phyloP scores from a whole-genome alignment of 2,113 vertebrate species.

The Gymnocephalus cernua region DNA sequence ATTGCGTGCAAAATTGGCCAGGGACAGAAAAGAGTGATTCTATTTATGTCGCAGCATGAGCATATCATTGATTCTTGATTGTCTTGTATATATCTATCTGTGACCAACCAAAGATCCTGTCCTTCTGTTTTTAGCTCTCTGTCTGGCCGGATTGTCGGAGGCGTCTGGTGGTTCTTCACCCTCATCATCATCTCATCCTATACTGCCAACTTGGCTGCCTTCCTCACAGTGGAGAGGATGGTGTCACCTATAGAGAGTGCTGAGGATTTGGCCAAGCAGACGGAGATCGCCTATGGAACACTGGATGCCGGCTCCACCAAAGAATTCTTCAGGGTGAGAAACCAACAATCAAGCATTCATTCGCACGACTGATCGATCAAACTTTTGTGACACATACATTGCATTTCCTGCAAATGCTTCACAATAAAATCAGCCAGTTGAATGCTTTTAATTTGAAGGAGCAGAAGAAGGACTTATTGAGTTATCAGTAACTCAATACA shows the following conservation, averaged over 20 bases:
- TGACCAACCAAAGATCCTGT: constrained; percentile 3
- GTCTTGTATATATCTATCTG: not conserved
- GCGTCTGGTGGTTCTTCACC: constrained; percentile 99
- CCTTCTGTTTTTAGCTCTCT: constrained; percentile 88
- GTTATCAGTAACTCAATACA: not conserved
- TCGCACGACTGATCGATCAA: not conserved
- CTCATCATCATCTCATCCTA: constrained; percentile 99
- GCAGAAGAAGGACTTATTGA: not conserved
- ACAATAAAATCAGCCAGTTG: not conserved
- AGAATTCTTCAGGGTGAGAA: constrained; percentile 96
- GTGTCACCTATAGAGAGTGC: constrained; percentile 99
- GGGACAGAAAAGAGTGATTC: constrained; percentile 18
- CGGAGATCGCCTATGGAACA: constrained; percentile 97
- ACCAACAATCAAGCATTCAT: not conserved
- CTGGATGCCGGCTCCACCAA: constrained; percentile 97
- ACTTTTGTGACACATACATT: not conserved
- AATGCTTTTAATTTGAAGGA: not conserved
- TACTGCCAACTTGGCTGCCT: constrained; percentile 98
- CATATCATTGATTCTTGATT: constrained; percentile 7
- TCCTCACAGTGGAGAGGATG: constrained; percentile 99
- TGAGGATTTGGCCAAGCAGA: constrained; percentile 98
- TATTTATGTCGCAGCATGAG: not conserved
- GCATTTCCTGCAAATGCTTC: not conserved
- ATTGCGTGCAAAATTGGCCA: constrained; percentile 49
- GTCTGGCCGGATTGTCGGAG: constrained; percentile 96